Conservation (phyloP, 2,888 invertebrate species). For the Cynaeus angustus region DNA sequence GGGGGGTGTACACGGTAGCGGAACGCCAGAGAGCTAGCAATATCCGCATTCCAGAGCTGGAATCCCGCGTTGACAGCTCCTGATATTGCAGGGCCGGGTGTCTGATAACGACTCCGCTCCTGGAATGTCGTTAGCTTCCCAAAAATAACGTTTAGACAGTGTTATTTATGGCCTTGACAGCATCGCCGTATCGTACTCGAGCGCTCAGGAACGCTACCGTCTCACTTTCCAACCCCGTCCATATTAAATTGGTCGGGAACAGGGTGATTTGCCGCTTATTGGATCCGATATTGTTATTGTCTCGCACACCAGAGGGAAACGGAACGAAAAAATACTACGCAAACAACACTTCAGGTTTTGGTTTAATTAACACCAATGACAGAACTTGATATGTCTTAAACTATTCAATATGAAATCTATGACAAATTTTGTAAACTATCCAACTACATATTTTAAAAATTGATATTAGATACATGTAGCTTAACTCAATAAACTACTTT, state of each 20-base stretch:
- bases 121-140: slow-evolving; percentile 72
- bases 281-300: slow-evolving; percentile 65
- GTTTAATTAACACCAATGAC: slow-evolving; percentile 21
- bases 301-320: slow-evolving; percentile 41
- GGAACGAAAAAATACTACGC: neutral
- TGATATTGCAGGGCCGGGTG: slow-evolving; percentile 68
- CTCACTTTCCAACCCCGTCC: slow-evolving; percentile 57
- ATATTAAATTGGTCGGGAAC: slow-evolving; percentile 64
- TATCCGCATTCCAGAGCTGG: slow-evolving; percentile 71
- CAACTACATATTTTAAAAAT: too few relatives aligned
- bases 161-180: slow-evolving; percentile 70
- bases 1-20: slow-evolving; percentile 51
- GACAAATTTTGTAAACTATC: too few relatives aligned
- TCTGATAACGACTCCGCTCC: slow-evolving; percentile 69
- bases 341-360: slow-evolving; percentile 3
- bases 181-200: slow-evolving; percentile 56
- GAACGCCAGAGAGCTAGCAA: slow-evolving; percentile 64
- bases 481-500: too few relatives aligned
- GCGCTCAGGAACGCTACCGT: slow-evolving; percentile 46
- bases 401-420: too few relatives aligned
- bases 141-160: slow-evolving; percentile 72
- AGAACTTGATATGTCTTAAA: neutral
- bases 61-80: slow-evolving; percentile 65
- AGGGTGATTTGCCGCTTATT: slow-evolving; percentile 64
- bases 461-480: too few relatives aligned